A percentile compares a stretch with the other conserved stretches of the same genome.
These are phyloP conservation scores for Synanthedon andrenaeformis DNA, from an alignment of 2,888 invertebrate genomes.

Conservation along the genomic window DNA sequence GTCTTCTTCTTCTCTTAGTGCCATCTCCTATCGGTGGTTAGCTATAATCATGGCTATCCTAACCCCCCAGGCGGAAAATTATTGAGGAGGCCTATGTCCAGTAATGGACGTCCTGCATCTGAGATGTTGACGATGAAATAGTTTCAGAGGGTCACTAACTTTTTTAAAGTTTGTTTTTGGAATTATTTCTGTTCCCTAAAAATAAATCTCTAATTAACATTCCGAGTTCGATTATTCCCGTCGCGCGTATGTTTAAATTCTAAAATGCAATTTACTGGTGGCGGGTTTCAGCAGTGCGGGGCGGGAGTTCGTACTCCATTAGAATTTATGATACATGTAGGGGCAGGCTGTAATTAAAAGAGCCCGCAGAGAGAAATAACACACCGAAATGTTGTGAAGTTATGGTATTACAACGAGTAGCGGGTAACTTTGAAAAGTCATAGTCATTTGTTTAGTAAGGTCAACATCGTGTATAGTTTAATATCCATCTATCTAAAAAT, in stretches of 20 bases:
- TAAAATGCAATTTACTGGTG: constrained; percentile 47
- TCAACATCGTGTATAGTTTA: constrained; percentile 7
- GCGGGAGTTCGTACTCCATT: constrained; percentile 39
- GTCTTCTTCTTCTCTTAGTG: too few relatives aligned
- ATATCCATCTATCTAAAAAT: too few relatives aligned
- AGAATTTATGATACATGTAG: constrained; percentile 62
- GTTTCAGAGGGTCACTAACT: too few relatives aligned
- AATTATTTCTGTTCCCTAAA: too few relatives aligned
- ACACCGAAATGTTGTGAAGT: constrained; percentile 32
- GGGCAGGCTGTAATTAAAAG: constrained; percentile 58
- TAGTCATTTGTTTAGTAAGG: constrained; percentile 19
- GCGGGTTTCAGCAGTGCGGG: constrained; percentile 14
- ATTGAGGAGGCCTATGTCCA: too few relatives aligned
- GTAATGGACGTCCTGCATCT: too few relatives aligned
- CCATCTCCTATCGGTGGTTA: too few relatives aligned
- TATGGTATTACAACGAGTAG: constrained; percentile 23
- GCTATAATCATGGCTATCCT: too few relatives aligned
- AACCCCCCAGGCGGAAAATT: too few relatives aligned
- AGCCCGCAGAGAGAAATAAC: constrained; percentile 50
- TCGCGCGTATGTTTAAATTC: constrained; percentile 34
- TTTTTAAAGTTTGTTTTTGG: too few relatives aligned
- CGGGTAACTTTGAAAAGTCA: constrained; percentile 23
- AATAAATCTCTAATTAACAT: background rate
- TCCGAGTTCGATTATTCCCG: background rate
- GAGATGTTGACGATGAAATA: too few relatives aligned